Evolutionary conservation across 1,140 invertebrate species (phyloP).

Genomic region (Drosophila tristis): DNA sequence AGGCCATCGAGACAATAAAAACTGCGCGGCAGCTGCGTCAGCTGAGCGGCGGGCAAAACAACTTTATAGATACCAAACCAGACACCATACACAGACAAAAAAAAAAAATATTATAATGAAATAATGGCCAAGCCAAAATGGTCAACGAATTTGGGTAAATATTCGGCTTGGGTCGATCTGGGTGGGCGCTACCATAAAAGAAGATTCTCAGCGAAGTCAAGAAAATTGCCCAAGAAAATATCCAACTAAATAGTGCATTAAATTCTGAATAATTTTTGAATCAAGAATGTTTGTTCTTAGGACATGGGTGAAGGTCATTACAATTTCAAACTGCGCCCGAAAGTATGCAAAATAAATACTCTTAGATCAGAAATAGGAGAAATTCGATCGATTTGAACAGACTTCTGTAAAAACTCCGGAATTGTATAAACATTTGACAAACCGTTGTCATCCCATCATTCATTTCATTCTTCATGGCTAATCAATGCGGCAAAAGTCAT

Average conservation of each 20-base stretch:
- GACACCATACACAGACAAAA: slow-evolving; percentile 24
- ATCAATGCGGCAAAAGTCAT: slow-evolving; percentile 57
- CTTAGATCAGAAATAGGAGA: too few relatives aligned
- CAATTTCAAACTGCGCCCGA: neutral
- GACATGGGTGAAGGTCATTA: too few relatives aligned
- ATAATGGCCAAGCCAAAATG: slow-evolving; percentile 49
- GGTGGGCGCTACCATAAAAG: slow-evolving; percentile 58
- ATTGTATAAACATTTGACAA: too few relatives aligned
- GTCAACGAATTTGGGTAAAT: slow-evolving; percentile 33
- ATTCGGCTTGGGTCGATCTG: slow-evolving; percentile 35
- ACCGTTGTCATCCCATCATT: slow-evolving; percentile 26
- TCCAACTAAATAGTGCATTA: slow-evolving; percentile 11
- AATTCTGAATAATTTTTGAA: neutral
- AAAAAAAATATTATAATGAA: slow-evolving; percentile 53
- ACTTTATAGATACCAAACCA: slow-evolving; percentile 40
- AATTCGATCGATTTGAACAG: neutral
- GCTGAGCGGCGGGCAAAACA: slow-evolving; percentile 56
- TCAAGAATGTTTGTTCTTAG: too few relatives aligned
- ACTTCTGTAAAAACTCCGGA: too few relatives aligned
- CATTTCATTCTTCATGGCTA: slow-evolving; percentile 61
- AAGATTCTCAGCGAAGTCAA: slow-evolving; percentile 3
- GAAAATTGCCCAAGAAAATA: slow-evolving; percentile 2
- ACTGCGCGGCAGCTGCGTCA: slow-evolving; percentile 47
- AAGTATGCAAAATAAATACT: neutral
- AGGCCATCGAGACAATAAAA: slow-evolving; percentile 8